Base-by-base conservation (phyloP, 2,888 invertebrate species). In the Anthrax anthrax region DNA sequence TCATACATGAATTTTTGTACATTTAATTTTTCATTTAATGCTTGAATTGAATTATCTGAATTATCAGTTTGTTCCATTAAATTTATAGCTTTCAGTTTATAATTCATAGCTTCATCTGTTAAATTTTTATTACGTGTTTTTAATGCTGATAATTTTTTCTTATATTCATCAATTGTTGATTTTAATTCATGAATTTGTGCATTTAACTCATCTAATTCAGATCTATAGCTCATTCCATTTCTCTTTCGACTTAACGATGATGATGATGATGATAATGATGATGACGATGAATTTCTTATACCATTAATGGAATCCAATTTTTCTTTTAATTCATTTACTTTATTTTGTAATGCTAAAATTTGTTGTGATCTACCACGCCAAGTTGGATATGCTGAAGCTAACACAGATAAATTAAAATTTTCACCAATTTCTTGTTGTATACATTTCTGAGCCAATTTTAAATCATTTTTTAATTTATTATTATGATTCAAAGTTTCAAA, bases 291-390 rank as follows among this genome's bases (percentile, higher is more conserved):
- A 23, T 8, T 23, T 23, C 8, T 23, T 23, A 8, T 8, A 32
- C 29, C 13, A 32, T 12, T 12, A 12, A 32, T 12, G 5, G 29
- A 23, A 3, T 53, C 55, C 0, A 82, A 55, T 58, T 79, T 83
- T 18, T 74, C 74, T 56, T 78, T 80, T 0, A 85, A 60, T 43
- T 85, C 83, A 8, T 62, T 63, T 42, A 84, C 67, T 67, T 80
- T 83, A 44, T 77, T 75, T 58, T 83, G 83, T 42, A 87, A 63
- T 14, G 77, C 65, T 1, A 77, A 62, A 49, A 87, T 84, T 58
- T 84, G 81, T 57, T 86, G 84, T 2, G 85, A 81, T 51, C 86
- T 72, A 1, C 87, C 86, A 52, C 83, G 77, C 85, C 86, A 87
- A 13, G 75, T 77, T 39, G 73, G 70, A 43, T 74, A 65, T 49